Base-by-base conservation (phyloP, 2,888 invertebrate species). In the Smittia sp. region DNA sequence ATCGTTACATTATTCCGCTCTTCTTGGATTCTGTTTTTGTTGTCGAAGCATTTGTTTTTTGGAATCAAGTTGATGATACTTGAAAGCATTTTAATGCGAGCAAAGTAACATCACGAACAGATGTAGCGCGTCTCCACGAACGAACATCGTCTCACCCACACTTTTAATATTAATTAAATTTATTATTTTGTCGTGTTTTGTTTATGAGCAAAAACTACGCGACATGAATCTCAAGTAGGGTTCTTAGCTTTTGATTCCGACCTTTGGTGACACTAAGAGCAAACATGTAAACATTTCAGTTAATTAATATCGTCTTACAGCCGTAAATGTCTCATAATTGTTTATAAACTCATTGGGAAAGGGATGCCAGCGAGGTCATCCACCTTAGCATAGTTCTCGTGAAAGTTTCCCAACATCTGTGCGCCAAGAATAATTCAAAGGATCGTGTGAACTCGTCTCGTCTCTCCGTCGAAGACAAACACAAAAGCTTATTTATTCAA, bases 31-130 rank as follows among this genome's bases (percentile, higher is more conserved):
- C 24, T 11, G 22, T 52, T 25, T 27, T n/a, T 20, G 58, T 22
- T 58, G 18, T 27, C 3, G 18, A 9, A 41, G 18, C 39, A 72
- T 72, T 72, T 72, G 72, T 62, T 58, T 62, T 27, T 22, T 72
- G 27, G 39, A 39, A 72, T 72, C 24, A 62, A 39, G 24, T 62
- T 72, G 72, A 72, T 72, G 72, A 62, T 62, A 54, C 15, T 38
- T 25, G 38, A 66, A 38, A 38, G 39, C 72, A 72, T 72, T 52
- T 70, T 70, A 41, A 22, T 68, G 41, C 15, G 52, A n/a, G 20
- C 52, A 54, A 54, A 54, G 62, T 39, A 72, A 39, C 72, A 72
- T 72, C 24, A 38, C 39, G 38, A 72, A 72, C 72, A 72, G 72
- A 72, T 72, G 72, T 62, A 62, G 25, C n/a, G 39, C 7, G 65